phyloP scores from a whole-genome alignment of 2,113 vertebrate species.

The Capreolus pygargus region DNA sequence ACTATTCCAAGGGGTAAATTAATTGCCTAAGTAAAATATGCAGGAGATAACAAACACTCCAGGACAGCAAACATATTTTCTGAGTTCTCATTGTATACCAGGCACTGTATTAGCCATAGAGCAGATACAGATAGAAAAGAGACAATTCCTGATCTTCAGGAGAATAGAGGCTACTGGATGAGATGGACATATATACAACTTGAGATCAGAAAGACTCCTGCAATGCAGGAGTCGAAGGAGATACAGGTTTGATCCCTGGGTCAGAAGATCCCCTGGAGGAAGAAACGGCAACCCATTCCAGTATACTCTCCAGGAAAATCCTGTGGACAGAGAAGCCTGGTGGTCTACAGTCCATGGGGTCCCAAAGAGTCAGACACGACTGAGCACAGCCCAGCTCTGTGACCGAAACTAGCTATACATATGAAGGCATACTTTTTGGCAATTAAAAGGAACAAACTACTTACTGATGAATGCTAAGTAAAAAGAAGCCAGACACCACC shows the following conservation, averaged over 20 bases:
- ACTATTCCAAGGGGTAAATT: not conserved
- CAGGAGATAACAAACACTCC: not conserved
- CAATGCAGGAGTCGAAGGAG: not conserved
- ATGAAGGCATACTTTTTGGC: not conserved
- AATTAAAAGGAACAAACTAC: not conserved
- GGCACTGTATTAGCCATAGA: not conserved
- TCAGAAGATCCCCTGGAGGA: not conserved
- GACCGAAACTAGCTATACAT: not conserved
- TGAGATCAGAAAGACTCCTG: not conserved
- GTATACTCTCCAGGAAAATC: not conserved
- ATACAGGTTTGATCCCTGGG: not conserved
- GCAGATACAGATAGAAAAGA: not conserved
- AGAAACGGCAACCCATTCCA: not conserved
- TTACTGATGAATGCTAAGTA: not conserved
- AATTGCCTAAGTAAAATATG: not conserved
- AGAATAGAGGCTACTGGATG: not conserved
- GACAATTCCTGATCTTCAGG: not conserved
- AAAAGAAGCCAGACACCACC: not conserved
- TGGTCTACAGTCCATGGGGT: not conserved
- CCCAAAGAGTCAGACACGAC: not conserved
- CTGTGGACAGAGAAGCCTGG: not conserved
- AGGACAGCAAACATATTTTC: not conserved
- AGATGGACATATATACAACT: not conserved
- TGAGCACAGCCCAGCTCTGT: not conserved
- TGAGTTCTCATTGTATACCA: not conserved